A percentile compares a stretch with the other conserved stretches of the same genome.
phyloP scores from a whole-genome alignment of 1,140 invertebrate species.

The Lucilia cuprina region DNA sequence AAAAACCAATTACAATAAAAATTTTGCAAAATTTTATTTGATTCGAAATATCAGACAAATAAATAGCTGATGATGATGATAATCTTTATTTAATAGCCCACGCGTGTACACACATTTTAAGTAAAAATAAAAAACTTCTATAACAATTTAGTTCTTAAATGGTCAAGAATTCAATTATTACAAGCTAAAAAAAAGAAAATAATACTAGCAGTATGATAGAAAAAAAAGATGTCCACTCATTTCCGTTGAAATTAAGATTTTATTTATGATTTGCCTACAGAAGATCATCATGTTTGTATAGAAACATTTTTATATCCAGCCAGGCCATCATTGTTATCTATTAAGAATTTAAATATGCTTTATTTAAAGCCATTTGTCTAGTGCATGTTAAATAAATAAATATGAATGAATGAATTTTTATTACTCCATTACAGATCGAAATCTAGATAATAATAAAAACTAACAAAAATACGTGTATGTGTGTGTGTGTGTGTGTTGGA shows the following conservation, averaged over 20 bases:
- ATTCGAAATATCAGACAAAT: background rate
- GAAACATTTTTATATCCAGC: background rate
- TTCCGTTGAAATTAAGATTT: background rate
- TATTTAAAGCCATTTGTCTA: background rate
- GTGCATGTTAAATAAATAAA: too few relatives aligned
- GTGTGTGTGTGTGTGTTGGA: background rate
- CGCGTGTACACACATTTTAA: background rate
- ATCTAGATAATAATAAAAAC: too few relatives aligned
- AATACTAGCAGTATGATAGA: background rate
- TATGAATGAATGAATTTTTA: background rate
- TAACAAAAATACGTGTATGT: too few relatives aligned
- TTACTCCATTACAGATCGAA: background rate
- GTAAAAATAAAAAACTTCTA: background rate
- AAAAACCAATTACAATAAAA: too few relatives aligned
- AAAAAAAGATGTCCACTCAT: background rate
- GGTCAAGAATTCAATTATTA: conserved; percentile 2
- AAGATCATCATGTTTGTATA: too few relatives aligned
- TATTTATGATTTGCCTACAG: background rate
- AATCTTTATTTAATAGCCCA: background rate
- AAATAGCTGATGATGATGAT: background rate
- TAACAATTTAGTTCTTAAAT: background rate
- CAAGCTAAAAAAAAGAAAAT: background rate
- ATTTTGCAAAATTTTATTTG: background rate
- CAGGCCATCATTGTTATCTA: background rate
- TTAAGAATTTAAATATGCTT: background rate